Conservation (phyloP, 2,797 vertebrate species). For the Catamblyrhynchus diadema region DNA sequence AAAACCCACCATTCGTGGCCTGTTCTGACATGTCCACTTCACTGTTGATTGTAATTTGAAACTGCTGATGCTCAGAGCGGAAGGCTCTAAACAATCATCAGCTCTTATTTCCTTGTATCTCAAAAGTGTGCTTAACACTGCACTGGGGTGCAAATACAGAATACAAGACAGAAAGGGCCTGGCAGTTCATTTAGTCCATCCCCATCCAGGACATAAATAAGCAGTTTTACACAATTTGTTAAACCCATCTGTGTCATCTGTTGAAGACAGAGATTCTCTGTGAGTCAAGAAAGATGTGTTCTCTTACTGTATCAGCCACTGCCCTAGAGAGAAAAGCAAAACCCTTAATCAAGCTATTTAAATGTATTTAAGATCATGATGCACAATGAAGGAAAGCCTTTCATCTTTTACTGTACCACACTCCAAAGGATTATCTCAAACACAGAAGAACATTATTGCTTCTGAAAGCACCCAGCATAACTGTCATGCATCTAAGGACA, state of each 20-base stretch:
- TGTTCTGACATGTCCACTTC: not conserved
- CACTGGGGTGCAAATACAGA: not conserved
- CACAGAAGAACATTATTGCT: not conserved
- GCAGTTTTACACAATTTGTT: not conserved
- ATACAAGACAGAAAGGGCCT: not conserved
- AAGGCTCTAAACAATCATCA: not conserved
- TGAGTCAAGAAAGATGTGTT: not conserved
- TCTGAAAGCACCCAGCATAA: not conserved
- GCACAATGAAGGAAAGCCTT: not conserved
- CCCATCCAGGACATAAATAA: not conserved
- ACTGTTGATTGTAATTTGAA: not conserved
- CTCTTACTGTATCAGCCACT: not conserved
- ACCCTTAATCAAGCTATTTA: not conserved
- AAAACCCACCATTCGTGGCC: not conserved
- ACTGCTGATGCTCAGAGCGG: not conserved
- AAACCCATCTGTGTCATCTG: not conserved
- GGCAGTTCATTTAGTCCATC: fast-evolving
- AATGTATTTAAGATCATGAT: not conserved
- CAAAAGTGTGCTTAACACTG: not conserved
- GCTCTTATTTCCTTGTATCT: not conserved
- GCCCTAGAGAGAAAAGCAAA: not conserved
- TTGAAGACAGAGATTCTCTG: not conserved
- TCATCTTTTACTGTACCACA: not conserved
- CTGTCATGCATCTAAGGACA: not conserved
- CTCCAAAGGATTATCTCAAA: not conserved